Conservation (phyloP, 2,888 invertebrate species). For the Tipula helvola region DNA sequence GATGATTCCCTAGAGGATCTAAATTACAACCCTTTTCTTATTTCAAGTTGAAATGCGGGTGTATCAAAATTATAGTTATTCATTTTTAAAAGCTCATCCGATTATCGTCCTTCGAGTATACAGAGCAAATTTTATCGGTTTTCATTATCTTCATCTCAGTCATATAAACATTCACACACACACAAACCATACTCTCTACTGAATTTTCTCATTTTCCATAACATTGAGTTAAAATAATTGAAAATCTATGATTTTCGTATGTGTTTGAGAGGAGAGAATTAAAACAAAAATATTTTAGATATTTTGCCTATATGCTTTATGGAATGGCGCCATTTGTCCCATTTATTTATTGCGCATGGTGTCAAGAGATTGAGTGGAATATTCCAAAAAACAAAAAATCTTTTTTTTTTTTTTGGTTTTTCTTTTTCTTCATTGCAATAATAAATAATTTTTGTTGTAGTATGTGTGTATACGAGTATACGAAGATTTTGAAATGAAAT, state of each 20-base stretch:
- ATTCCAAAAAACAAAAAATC: background rate
- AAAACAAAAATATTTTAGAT: background rate
- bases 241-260: background rate
- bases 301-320: background rate
- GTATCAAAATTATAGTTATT: background rate
- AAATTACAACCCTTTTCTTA: background rate
- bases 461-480: background rate
- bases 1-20: background rate
- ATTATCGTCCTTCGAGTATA: background rate
- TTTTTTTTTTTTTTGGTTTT: background rate
- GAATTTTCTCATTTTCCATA: background rate
- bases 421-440: background rate
- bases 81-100: background rate
- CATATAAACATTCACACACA: background rate
- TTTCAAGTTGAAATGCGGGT: background rate
- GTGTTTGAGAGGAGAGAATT: background rate
- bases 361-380: background rate
- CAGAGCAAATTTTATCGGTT: background rate
- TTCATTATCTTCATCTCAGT: background rate
- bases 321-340: constrained; percentile 10
- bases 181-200: background rate
- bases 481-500: background rate
- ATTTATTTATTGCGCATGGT: constrained; percentile 4
- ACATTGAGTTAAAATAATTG: background rate
- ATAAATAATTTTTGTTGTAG: background rate